Evolutionary conservation across 2,797 vertebrate species (phyloP), one percentile per base, ranked within the genome.

Genomic region (Sebastes trivittatus): DNA sequence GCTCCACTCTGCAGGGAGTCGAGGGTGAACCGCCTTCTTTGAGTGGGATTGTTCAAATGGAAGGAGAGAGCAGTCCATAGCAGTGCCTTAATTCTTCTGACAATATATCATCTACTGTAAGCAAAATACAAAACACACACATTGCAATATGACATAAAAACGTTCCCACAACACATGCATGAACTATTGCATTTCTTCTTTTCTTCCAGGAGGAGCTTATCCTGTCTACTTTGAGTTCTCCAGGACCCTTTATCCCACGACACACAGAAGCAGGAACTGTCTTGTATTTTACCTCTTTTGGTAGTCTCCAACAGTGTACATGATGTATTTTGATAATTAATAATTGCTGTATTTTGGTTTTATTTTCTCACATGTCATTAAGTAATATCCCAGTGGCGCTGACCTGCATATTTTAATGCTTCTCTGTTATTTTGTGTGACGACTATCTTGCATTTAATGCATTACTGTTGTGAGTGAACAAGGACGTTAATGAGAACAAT

Each of bases 31-130:
- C 59, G 7, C 56, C 73, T 16, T 67, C 77, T 65, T 67, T 82
- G 27, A 95, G 86, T 89, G 94, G 93, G 78, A 86, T 85, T 7
- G 66, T 72, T 77, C 81, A 93, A 86, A 87, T 84, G 56, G 92
- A 94, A 66, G 94, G 90, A 82, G 92, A 82, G 78, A 89, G 91
- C 90, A 94, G 95, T 90, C 96, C 95, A 59, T 96, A 97, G 92
- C 90, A 93, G 85, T 91, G 96, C 91, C 95, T 94, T 86, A 88
- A 95, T 91, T 77, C 76, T 61, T 77, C 36, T 68, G 75, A 87
- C 30, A 95, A 95, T 90, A 95, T 93, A 91, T 95, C 95, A 87
- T 94, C 84, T 86, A 90, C 90, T 81, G 93, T 95, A 87, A 93
- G 94, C 36, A 80, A 36, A 78, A 77, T 55, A 25, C 20, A 66